Percentiles rank a stretch among this genome's conserved stretches.
These are phyloP conservation scores for Myotis myotis DNA, from an alignment of 2,797 vertebrate species.

Conservation along the genomic window DNA sequence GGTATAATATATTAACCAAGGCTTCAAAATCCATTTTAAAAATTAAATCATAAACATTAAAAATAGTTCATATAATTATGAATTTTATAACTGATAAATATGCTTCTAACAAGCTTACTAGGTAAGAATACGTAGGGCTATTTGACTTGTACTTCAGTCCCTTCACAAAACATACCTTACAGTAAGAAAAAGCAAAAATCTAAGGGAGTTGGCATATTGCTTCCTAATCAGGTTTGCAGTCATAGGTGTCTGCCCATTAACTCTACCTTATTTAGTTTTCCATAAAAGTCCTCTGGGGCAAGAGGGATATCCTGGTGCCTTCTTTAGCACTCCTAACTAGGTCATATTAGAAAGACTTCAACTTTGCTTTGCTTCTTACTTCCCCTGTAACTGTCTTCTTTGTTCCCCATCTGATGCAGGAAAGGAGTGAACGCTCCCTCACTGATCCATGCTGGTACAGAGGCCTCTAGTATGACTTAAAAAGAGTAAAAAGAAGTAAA, in stretches of 20 bases:
- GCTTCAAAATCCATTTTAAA: background rate
- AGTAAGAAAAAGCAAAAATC: background rate
- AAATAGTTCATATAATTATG: background rate
- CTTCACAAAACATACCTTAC: background rate
- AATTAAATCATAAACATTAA: conserved; percentile 2
- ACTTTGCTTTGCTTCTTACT: conserved; percentile 29
- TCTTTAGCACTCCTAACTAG: background rate
- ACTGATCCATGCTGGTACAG: conserved; percentile 66
- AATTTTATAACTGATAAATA: background rate
- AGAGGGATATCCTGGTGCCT: conserved; percentile 47
- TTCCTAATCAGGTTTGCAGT: background rate
- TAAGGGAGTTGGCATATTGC: background rate
- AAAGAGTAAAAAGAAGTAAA: conserved; percentile 75
- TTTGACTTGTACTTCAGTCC: background rate
- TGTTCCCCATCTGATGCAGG: background rate
- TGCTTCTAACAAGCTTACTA: background rate
- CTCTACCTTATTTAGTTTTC: conserved; percentile 37
- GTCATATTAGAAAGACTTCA: background rate
- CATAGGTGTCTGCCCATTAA: background rate
- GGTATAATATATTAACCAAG: background rate
- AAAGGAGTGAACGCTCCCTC: conserved; percentile 65
- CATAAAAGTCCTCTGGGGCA: conserved; percentile 70
- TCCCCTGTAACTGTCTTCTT: conserved; percentile 2
- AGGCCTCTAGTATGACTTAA: conserved; percentile 72
- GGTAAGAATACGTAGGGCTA: background rate